phyloP scores from a whole-genome alignment of 2,797 vertebrate genomes.

The Onychomys torridus region DNA sequence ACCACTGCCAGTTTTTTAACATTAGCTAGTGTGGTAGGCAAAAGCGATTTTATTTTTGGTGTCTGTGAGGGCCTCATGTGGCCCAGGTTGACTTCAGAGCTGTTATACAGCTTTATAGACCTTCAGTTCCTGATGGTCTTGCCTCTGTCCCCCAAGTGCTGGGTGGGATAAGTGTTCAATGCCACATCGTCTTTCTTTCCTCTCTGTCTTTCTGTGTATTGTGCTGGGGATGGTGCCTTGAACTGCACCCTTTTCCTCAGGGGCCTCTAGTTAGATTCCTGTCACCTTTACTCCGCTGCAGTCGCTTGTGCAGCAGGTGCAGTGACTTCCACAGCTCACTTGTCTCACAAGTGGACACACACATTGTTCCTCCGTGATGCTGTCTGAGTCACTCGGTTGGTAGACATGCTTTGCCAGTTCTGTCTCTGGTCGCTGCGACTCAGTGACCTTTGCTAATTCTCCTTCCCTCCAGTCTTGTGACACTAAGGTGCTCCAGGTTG shows the following conservation, averaged over 20 bases:
- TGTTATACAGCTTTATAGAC: background rate
- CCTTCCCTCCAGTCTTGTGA: background rate
- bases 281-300: background rate
- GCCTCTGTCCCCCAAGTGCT: background rate
- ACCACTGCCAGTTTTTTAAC: background rate
- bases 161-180: no score
- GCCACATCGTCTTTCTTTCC: background rate
- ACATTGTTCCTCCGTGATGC: background rate
- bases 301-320: background rate
- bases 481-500: background rate
- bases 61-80: background rate
- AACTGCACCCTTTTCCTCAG: background rate
- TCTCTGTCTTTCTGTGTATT: background rate
- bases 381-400: background rate
- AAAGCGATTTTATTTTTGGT: background rate
- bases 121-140: background rate
- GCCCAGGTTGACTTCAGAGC: background rate
- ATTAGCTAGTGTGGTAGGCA: background rate
- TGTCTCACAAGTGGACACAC: background rate
- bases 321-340: background rate
- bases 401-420: background rate
- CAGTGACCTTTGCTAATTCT: background rate
- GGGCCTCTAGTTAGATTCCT: background rate
- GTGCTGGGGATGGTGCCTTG: background rate
- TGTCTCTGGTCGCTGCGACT: background rate